These are phyloP conservation scores for Nezara viridula DNA, from an alignment of 2,888 invertebrate genomes.

Conservation along the genomic window DNA sequence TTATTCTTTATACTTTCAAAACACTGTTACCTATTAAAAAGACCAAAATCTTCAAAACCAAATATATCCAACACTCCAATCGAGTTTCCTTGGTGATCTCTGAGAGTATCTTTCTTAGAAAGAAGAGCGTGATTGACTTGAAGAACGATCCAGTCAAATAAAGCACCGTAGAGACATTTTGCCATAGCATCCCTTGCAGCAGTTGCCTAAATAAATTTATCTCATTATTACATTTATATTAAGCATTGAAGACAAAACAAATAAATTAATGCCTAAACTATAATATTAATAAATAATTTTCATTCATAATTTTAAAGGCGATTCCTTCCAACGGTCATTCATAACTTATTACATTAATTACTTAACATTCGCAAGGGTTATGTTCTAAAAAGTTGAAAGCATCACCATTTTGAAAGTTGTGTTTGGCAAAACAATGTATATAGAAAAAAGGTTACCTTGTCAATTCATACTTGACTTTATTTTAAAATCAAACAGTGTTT, in stretches of 20 bases:
- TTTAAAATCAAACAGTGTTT: too few relatives aligned
- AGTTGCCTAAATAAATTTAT: conserved; percentile 74
- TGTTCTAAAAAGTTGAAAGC: too few relatives aligned
- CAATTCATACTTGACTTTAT: too few relatives aligned
- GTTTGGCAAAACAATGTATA: too few relatives aligned
- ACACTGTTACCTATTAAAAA: conserved; percentile 74
- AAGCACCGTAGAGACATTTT: conserved; percentile 94
- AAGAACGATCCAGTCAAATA: conserved; percentile 98
- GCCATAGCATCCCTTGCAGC: conserved; percentile 96
- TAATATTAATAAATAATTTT: background rate
- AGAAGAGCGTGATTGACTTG: conserved; percentile 95
- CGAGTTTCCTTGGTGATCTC: conserved; percentile 92
- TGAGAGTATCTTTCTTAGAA: conserved; percentile 87
- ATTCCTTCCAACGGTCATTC: too few relatives aligned
- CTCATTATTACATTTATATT: background rate
- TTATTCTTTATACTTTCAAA: background rate
- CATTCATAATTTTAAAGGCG: too few relatives aligned
- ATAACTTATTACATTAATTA: too few relatives aligned
- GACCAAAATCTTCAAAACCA: conserved; percentile 96
- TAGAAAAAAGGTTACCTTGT: too few relatives aligned
- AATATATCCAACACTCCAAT: conserved; percentile 97
- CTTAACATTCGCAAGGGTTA: too few relatives aligned
- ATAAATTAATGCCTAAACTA: background rate
- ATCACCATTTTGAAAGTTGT: too few relatives aligned
- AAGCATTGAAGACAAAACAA: background rate